phyloP scores from a whole-genome alignment of 2,113 vertebrate genomes.

The Microtus montanus region DNA sequence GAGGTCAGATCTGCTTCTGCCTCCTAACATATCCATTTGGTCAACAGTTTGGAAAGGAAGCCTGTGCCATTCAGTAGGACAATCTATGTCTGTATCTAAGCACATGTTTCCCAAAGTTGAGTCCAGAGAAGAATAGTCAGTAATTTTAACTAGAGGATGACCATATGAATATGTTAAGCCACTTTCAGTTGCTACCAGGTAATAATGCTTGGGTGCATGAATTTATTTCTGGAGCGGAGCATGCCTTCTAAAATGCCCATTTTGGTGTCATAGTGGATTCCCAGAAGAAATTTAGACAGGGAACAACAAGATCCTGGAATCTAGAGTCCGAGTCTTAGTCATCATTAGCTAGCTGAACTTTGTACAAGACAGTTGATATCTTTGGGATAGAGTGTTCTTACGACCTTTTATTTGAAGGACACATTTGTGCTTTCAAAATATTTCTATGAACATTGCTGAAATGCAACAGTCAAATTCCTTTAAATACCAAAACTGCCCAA shows the following conservation, averaged over 20 bases:
- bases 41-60: not conserved
- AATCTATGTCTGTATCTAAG: not conserved
- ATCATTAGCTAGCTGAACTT: not conserved
- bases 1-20: not conserved
- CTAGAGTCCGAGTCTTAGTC: not conserved
- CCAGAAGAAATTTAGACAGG: not conserved
- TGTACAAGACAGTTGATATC: not conserved
- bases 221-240: conserved; percentile 18
- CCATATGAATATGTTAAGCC: not conserved
- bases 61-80: not conserved
- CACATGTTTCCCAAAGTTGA: not conserved
- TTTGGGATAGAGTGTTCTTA: conserved; percentile 18
- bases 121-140: conserved; percentile 15
- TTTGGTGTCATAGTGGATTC: conserved; percentile 21
- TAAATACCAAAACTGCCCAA: not conserved
- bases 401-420: not conserved
- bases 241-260: not conserved
- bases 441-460: conserved; percentile 17
- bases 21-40: not conserved
- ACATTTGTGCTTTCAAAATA: conserved; percentile 31
- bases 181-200: not conserved
- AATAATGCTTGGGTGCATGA: not conserved
- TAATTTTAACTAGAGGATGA: conserved; percentile 25
- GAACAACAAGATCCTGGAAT: not conserved
- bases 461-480: conserved; percentile 18